These are phyloP conservation scores for Mirounga angustirostris DNA, from an alignment of 2,113 vertebrate genomes.

Conservation along the genomic window DNA sequence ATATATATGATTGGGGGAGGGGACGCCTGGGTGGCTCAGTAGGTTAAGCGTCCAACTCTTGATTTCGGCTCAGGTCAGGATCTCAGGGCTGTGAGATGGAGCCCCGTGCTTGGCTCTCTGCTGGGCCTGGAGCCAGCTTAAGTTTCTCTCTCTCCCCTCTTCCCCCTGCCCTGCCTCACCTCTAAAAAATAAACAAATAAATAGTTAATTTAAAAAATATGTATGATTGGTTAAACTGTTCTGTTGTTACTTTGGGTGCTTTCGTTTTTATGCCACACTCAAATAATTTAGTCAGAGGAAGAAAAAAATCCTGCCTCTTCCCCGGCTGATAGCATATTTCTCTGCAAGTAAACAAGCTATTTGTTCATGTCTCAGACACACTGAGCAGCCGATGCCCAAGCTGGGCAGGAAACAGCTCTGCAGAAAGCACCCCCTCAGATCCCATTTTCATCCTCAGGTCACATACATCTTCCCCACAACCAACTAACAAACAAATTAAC, in stretches of 20 bases:
- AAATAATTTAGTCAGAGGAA: slow-evolving; percentile 27
- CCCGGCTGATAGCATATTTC: background rate
- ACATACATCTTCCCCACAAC: background rate
- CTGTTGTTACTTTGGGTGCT: background rate
- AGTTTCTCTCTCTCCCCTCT: background rate
- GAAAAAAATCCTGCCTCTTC: background rate
- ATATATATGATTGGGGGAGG: background rate
- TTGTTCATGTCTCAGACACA: background rate
- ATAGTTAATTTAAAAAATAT: background rate
- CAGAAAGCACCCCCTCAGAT: background rate
- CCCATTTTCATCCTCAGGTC: background rate
- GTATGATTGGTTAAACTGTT: background rate
- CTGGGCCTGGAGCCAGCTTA: background rate
- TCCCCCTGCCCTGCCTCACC: background rate
- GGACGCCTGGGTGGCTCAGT: background rate
- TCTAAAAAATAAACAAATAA: background rate
- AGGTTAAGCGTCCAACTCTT: background rate
- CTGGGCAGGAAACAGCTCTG: background rate
- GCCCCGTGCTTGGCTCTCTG: background rate
- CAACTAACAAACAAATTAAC: background rate
- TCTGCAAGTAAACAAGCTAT: slow-evolving; percentile 34
- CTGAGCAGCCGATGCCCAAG: background rate
- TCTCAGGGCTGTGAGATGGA: background rate
- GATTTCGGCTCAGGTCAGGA: background rate
- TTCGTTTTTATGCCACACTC: slow-evolving; percentile 27